Conservation (phyloP, 2,113 vertebrate species). For the Caranx ignobilis region DNA sequence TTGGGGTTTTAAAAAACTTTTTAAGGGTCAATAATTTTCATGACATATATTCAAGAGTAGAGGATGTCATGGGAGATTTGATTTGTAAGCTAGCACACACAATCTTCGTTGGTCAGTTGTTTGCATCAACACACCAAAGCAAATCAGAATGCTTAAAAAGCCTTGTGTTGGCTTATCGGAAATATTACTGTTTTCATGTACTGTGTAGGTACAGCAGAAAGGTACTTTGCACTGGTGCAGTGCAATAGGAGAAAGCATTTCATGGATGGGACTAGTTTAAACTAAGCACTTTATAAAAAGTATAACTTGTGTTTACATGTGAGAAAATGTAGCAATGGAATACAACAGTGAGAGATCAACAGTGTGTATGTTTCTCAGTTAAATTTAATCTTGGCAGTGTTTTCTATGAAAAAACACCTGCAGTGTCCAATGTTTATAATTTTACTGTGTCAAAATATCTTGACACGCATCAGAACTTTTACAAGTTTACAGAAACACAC, state of each 20-base stretch:
- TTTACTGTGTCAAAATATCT: constrained; percentile 40
- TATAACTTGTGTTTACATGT: constrained; percentile 61
- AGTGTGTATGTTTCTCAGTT: not conserved
- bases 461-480: constrained; percentile 11
- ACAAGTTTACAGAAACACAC: constrained; percentile 18
- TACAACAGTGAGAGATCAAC: not conserved
- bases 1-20: not conserved
- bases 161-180: not conserved
- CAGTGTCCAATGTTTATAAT: constrained; percentile 13
- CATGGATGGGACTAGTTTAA: constrained; percentile 23
- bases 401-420: constrained; percentile 45
- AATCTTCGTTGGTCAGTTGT: not conserved
- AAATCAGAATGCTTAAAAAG: constrained; percentile 23
- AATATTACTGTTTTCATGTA: not conserved
- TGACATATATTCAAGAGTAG: constrained; percentile 1
- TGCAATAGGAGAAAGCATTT: constrained; percentile 11
- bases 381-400: constrained; percentile 23
- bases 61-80: not conserved
- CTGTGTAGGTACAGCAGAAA: not conserved
- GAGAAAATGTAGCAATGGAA: constrained; percentile 41
- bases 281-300: constrained; percentile 72
- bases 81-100: not conserved
- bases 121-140: constrained; percentile 19
- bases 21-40: constrained; percentile 29
- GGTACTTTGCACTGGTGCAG: not conserved